Conservation (phyloP, 2,888 invertebrate genomes). For the Heteropelma amictum region DNA sequence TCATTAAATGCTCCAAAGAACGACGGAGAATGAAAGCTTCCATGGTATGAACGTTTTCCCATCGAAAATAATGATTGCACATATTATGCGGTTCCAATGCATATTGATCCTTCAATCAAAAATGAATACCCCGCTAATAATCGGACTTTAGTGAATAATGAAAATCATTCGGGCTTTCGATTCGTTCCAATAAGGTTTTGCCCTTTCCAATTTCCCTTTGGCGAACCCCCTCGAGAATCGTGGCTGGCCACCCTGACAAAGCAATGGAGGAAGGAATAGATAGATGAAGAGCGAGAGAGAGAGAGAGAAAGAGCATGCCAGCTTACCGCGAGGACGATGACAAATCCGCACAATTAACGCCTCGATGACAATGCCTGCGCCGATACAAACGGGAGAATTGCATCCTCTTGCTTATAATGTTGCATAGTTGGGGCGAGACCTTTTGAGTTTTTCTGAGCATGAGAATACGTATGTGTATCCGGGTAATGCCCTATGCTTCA, state of each 20-base stretch:
- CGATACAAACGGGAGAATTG: slow-evolving; percentile 46
- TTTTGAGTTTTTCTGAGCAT: slow-evolving; percentile 50
- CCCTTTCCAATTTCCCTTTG: neutral
- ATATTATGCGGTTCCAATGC: neutral
- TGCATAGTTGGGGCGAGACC: slow-evolving; percentile 37
- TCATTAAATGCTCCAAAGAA: neutral
- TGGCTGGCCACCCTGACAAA: slow-evolving; percentile 28
- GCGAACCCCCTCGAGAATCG: neutral
- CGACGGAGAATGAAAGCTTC: neutral
- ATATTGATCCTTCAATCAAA: slow-evolving; percentile 27
- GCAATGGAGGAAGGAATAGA: no score
- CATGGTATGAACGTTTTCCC: neutral
- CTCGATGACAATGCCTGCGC: slow-evolving; percentile 59
- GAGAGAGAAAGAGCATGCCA: slow-evolving; percentile 35
- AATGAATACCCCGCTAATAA: slow-evolving; percentile 34
- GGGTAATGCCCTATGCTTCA: slow-evolving; percentile 18
- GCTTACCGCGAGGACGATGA: slow-evolving; percentile 65
- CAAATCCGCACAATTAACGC: slow-evolving; percentile 72
- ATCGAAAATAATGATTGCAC: neutral
- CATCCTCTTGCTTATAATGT: slow-evolving; percentile 49
- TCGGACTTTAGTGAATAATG: slow-evolving; percentile 5
- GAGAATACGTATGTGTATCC: slow-evolving; percentile 6
- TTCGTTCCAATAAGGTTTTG: slow-evolving; percentile 43
- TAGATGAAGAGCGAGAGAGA: no score
- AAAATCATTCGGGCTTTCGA: slow-evolving; percentile 32